Conservation (phyloP, 2,113 vertebrate species). For the Dryoscopus gambensis region DNA sequence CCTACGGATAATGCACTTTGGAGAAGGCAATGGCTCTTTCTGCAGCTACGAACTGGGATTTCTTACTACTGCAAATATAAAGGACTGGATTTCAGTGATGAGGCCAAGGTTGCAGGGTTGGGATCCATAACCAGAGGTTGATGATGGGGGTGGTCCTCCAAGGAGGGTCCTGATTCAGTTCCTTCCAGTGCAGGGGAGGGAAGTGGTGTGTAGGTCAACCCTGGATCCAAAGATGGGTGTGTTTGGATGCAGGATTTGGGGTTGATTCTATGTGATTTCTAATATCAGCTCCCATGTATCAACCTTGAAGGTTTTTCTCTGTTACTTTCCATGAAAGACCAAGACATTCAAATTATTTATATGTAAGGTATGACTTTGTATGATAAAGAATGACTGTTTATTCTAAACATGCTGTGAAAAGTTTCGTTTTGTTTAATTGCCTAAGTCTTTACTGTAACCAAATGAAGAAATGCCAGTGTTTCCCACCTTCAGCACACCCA, state of each 20-base stretch:
- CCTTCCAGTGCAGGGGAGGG: background rate
- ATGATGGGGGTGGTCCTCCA: conserved; percentile 18
- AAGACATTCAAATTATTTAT: conserved; percentile 51
- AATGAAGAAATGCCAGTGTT: background rate
- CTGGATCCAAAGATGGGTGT: background rate
- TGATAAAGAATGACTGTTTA: conserved; percentile 12
- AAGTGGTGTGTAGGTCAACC: background rate
- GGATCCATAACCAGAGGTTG: background rate
- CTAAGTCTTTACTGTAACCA: background rate
- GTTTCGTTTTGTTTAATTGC: background rate
- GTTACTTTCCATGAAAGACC: conserved; percentile 87
- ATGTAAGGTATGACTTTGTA: background rate
- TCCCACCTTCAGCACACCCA: background rate
- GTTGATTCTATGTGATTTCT: background rate
- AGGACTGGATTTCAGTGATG: background rate
- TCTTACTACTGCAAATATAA: background rate
- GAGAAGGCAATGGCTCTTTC: background rate
- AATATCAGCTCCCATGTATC: conserved; percentile 37
- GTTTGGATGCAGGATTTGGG: background rate
- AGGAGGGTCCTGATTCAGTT: background rate
- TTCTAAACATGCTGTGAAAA: background rate
- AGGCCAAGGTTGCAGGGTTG: background rate
- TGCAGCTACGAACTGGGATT: background rate
- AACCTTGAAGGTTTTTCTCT: conserved; percentile 69
- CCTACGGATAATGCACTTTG: background rate